Conservation (phyloP, 2,888 invertebrate species). For the Drosophila monieri region DNA sequence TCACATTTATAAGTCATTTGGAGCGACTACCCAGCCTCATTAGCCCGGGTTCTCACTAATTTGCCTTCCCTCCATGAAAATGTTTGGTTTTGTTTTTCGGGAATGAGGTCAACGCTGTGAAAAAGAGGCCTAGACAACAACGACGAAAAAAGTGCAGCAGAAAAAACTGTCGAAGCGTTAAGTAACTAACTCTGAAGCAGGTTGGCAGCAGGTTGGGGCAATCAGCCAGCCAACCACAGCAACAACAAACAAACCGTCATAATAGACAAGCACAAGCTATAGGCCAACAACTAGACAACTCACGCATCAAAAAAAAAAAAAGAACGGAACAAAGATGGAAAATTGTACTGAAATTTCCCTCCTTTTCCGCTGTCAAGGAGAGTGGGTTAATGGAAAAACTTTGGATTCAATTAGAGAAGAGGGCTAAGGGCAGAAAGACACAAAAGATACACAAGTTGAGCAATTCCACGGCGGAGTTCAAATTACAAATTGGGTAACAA, state of each 20-base stretch:
- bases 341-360: conserved; percentile 61
- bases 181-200: conserved; percentile 57
- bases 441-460: conserved; percentile 14
- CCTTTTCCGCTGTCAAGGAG: conserved; percentile 54
- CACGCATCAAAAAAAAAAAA: conserved; percentile 58
- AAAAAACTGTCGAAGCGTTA: conserved; percentile 75
- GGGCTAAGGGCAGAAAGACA: conserved; percentile 37
- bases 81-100: conserved; percentile 5
- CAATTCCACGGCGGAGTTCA: conserved; percentile 42
- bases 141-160: conserved; percentile 37
- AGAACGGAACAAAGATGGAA: conserved; percentile 57
- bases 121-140: conserved; percentile 50
- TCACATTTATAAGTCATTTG: conserved; percentile 54
- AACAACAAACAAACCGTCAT: conserved; percentile 32
- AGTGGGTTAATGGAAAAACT: conserved; percentile 43
- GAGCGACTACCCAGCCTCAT: conserved; percentile 47
- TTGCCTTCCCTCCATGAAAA: conserved; percentile 26
- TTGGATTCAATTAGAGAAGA: conserved; percentile 48
- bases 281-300: conserved; percentile 30
- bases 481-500: conserved; percentile 50
- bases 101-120: conserved; percentile 62
- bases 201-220: conserved; percentile 38
- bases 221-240: conserved; percentile 55
- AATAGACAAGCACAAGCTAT: neutral
- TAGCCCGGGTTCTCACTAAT: conserved; percentile 64